A percentile compares a stretch with the other conserved stretches of the same genome.
Conservation (phyloP, 2,888 invertebrate genomes). For the Cataglyphis rosenhaueri region DNA sequence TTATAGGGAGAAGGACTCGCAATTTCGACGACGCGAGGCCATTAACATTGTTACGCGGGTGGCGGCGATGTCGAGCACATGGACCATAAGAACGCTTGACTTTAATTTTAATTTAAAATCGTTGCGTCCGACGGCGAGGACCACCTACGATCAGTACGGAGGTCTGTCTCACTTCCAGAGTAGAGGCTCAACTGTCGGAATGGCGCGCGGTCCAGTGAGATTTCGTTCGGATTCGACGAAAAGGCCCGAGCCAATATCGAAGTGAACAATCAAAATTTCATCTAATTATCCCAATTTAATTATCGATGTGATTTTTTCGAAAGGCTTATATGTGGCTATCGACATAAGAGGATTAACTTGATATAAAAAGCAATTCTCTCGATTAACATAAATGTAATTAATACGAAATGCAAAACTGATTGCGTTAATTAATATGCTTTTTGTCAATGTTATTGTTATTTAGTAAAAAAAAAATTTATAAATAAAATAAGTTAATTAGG, state of each 20-base stretch:
- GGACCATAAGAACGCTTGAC: constrained; percentile 81
- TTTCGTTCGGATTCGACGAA: constrained; percentile 67
- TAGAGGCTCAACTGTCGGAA: constrained; percentile 66
- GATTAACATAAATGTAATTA: neutral
- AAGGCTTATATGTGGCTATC: neutral
- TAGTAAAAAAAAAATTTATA: neutral
- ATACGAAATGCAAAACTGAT: neutral
- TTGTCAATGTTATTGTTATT: neutral
- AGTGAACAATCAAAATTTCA: constrained; percentile 58
- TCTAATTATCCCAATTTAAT: constrained; percentile 32
- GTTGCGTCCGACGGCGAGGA: constrained; percentile 80
- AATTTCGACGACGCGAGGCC: constrained; percentile 77
- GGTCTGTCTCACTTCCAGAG: constrained; percentile 71
- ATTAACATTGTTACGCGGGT: constrained; percentile 83
- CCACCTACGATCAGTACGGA: constrained; percentile 83
- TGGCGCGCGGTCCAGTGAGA: constrained; percentile 68
- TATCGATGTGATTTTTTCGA: neutral
- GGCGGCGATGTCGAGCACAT: constrained; percentile 78
- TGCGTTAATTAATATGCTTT: neutral
- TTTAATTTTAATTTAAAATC: constrained; percentile 85
- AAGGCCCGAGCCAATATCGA: constrained; percentile 66
- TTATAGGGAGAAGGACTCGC: constrained; percentile 65
- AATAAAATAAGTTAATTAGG: neutral
- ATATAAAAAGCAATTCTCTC: neutral
- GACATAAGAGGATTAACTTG: neutral